Conservation (phyloP, 2,797 vertebrate genomes). For the Trachurus trachurus region DNA sequence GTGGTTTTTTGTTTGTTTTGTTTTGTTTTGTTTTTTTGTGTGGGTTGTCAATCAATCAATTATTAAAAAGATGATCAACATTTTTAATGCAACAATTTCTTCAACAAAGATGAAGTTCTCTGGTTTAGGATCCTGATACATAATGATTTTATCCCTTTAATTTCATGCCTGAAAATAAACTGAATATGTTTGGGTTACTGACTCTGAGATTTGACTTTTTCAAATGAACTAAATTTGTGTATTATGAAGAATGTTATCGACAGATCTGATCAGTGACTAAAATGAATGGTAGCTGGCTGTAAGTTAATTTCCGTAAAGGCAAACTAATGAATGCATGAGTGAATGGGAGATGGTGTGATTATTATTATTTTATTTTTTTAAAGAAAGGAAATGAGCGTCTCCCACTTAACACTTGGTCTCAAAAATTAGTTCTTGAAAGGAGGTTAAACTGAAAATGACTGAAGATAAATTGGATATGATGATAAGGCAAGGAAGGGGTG, state of each 20-base stretch:
- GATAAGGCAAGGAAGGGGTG: conserved; percentile 65
- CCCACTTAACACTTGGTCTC: neutral
- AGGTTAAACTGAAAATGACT: conserved; percentile 30
- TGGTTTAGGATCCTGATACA: neutral
- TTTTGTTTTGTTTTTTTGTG: conserved; percentile 2
- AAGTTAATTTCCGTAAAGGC: neutral
- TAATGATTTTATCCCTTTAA: neutral
- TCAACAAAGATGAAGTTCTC: neutral
- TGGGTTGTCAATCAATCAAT: neutral
- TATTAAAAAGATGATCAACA: neutral
- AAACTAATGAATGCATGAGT: neutral
- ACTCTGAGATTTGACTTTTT: neutral
- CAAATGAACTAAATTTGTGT: neutral
- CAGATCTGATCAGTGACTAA: neutral
- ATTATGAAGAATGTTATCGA: neutral
- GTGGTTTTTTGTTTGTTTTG: neutral
- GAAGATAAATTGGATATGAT: conserved; percentile 29
- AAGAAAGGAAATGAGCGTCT: neutral
- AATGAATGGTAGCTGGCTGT: neutral
- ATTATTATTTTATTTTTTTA: too few relatives aligned
- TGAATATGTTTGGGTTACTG: neutral
- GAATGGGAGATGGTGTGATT: neutral
- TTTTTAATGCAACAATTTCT: neutral
- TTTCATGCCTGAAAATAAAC: neutral
- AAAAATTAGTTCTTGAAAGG: neutral